phyloP scores from a whole-genome alignment of 2,113 vertebrate genomes.

The Sus scrofa region T2T-Sscrofa CM000819.6:118891001-118891500 shows the following conservation, averaged over 20 bases:
- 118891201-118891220: slow-evolving; percentile 22
- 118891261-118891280: neutral
- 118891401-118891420: neutral
- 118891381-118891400: neutral
- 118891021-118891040: neutral
- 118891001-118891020: neutral
- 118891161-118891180: slow-evolving; percentile 36
- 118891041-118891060: neutral
- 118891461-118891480: neutral
- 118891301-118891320: neutral
- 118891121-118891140: neutral
- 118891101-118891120: neutral
- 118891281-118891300: no score
- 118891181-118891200: slow-evolving; percentile 29
- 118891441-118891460: slow-evolving; percentile 59
- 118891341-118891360: slow-evolving; percentile 28
- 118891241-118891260: neutral
- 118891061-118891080: neutral
- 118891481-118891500: slow-evolving; percentile 1
- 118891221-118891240: slow-evolving; percentile 30
- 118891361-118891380: slow-evolving; percentile 54
- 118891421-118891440: neutral
- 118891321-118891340: slow-evolving; percentile 11
- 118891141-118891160: slow-evolving; percentile 47
- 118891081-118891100: neutral